Base-by-base conservation (phyloP, 2,888 invertebrate genomes). In the Agriopis marginaria region DNA sequence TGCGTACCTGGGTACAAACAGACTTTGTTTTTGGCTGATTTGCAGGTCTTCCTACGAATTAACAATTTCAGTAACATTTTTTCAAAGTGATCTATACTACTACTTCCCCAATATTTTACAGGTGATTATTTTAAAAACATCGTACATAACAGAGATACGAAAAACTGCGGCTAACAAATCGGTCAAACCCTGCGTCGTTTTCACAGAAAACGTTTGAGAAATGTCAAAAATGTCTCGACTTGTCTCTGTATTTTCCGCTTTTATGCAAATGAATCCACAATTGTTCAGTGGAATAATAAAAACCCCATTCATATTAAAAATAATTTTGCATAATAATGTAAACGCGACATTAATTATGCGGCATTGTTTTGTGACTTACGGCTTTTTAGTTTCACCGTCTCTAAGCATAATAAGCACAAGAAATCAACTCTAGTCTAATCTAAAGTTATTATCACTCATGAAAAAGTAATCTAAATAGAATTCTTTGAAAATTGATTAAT, bases 241-340 rank as follows among this genome's bases (percentile, higher is more conserved):
- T 44, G 49, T 40, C 17, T 32, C 23, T 54, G 63, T 58, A 50
- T 73, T 73, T 75, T 71, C 74, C 73, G 64, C 63, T 53, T 65
- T 76, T 79, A 84, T 79, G 81, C 72, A 75, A 83, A 83, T 82
- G 54, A 71, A 76, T 71, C 72, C 70, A 74, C 66, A 68, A 80
- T 82, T 75, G 77, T 76, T 80, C 78, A 76, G 66, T 67, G 55
- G 68, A 83, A 79, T 75, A 74, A 76, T 54, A 55, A 76, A 76
- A 45, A 76, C 68, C 69, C 74, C 62, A 59, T 70, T 76, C 75
- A 73, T 73, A 74, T 73, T 70, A 68, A 77, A 68, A 72, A 73
- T 69, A 8, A 66, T 73, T 86, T 86, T 82, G 79, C 84, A 80
- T 82, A 72, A 69, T 76, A 79, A 80, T 75, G 76, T 81, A 83